These are phyloP conservation scores for Suncus etruscus DNA, from an alignment of 2,113 vertebrate genomes.

Conservation along the genomic window DNA sequence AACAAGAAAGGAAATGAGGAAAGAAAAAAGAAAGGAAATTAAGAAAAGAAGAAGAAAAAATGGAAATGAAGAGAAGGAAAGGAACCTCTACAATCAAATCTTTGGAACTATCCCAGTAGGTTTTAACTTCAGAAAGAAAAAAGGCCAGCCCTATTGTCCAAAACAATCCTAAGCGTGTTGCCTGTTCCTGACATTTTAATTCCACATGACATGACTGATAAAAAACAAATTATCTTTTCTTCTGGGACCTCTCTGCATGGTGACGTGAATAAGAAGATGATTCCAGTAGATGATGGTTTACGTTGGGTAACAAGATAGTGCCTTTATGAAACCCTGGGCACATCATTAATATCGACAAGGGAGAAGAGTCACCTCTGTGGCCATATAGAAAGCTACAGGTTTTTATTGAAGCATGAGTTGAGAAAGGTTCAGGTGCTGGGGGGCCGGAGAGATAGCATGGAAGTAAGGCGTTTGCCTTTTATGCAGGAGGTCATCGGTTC, in stretches of 20 bases:
- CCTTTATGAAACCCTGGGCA: neutral
- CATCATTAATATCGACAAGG: neutral
- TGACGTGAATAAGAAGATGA: neutral
- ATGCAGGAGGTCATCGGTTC: no score
- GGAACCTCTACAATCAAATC: neutral
- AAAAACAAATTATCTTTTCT: rapidly evolving
- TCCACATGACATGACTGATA: neutral
- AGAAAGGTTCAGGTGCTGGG: neutral
- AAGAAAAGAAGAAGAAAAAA: neutral
- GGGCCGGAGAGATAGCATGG: no score
- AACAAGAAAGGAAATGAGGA: no score
- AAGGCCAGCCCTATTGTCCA: neutral
- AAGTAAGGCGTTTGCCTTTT: no score
- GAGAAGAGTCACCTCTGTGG: neutral
- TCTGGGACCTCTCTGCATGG: neutral
- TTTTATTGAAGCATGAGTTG: neutral
- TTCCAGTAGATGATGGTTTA: neutral
- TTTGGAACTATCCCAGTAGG: neutral
- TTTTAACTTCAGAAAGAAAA: neutral
- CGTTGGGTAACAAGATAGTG: neutral
- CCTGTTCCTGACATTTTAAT: neutral
- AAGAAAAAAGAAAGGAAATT: neutral
- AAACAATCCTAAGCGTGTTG: neutral
- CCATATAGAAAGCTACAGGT: neutral
- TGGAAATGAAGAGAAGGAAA: no score